phyloP scores from a whole-genome alignment of 92 coral and sea anemone species.

The Phenganax marumi region DNA sequence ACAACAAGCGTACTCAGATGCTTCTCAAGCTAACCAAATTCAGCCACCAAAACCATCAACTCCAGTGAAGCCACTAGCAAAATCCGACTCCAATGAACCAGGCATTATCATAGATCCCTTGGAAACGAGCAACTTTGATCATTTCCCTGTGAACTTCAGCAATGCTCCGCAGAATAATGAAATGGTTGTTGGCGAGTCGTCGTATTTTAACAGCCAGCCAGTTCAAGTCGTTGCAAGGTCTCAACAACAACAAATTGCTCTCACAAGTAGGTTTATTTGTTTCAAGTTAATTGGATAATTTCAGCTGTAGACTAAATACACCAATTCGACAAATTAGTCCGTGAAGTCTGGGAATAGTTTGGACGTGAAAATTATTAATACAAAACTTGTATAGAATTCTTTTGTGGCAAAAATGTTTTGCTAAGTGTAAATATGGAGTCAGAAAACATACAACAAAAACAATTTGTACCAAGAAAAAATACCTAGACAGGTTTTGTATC shows the following conservation, averaged over 20 bases:
- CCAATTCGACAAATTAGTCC: too few species aligned
- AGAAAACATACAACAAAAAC: too few species aligned
- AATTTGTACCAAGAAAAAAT: too few species aligned
- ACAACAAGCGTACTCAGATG: slow-evolving; percentile 80
- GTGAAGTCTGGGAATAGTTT: too few species aligned
- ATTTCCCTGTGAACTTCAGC: slow-evolving; percentile 59
- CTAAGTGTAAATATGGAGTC: too few species aligned
- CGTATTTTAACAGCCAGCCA: slow-evolving; percentile 34
- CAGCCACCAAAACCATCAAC: slow-evolving; percentile 48
- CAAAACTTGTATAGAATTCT: too few species aligned
- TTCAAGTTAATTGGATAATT: too few species aligned
- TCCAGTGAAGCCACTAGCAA: slow-evolving; percentile 61
- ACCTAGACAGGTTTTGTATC: too few species aligned
- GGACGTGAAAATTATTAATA: too few species aligned
- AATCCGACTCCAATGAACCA: slow-evolving; percentile 29
- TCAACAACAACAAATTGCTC: slow-evolving; percentile 63
- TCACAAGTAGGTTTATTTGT: slow-evolving; percentile 59
- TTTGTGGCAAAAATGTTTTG: too few species aligned
- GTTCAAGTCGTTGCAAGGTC: slow-evolving; percentile 47
- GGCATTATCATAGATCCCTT: slow-evolving; percentile 71
- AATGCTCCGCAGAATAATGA: slow-evolving; percentile 67
- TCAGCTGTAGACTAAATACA: too few species aligned
- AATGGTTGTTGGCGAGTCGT: slow-evolving; percentile 70
- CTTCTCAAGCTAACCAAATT: slow-evolving; percentile 59
- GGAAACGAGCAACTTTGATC: slow-evolving; percentile 74